A percentile compares a stretch with the other conserved stretches of the same genome.
Evolutionary conservation across 2,797 vertebrate species (phyloP).

Genomic region (Brachyalestes nurse): DNA sequence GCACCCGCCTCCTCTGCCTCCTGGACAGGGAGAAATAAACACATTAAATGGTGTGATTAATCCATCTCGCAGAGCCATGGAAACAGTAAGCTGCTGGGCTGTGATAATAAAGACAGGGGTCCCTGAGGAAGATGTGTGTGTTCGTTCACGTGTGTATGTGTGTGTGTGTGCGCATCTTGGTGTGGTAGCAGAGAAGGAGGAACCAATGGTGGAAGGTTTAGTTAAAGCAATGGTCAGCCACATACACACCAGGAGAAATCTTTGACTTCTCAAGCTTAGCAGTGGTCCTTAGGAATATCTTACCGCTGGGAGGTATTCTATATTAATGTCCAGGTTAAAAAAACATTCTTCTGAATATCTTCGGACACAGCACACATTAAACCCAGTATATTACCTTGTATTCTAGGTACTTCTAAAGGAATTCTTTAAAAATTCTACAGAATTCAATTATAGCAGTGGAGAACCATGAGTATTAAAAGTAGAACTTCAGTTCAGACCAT

Average conservation of each 20-base stretch:
- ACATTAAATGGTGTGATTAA: slow-evolving; percentile 73
- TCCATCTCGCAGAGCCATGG: slow-evolving; percentile 69
- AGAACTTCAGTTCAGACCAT: neutral
- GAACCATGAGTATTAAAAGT: no score
- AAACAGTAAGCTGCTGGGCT: slow-evolving; percentile 67
- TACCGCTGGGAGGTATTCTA: slow-evolving; percentile 11
- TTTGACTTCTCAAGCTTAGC: slow-evolving; percentile 34
- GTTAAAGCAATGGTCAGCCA: slow-evolving; percentile 47
- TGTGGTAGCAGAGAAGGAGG: slow-evolving; percentile 36
- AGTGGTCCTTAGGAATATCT: slow-evolving; percentile 27
- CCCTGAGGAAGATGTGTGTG: slow-evolving; percentile 53
- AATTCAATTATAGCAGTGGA: no score
- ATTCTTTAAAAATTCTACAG: no score
- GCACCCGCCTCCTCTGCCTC: slow-evolving; percentile 65
- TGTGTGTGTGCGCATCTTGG: slow-evolving; percentile 38
- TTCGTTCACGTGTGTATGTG: slow-evolving; percentile 33
- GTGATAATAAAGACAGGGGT: slow-evolving; percentile 60
- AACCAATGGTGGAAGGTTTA: slow-evolving; percentile 39
- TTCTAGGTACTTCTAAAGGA: neutral
- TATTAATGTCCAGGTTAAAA: slow-evolving; percentile 15
- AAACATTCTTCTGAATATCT: neutral
- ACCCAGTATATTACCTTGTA: neutral
- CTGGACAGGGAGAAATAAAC: slow-evolving; percentile 69
- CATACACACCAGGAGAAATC: slow-evolving; percentile 29
- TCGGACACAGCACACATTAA: neutral